Conservation (phyloP, 2,888 invertebrate species). For the Drosophila parthenogenetica region DNA sequence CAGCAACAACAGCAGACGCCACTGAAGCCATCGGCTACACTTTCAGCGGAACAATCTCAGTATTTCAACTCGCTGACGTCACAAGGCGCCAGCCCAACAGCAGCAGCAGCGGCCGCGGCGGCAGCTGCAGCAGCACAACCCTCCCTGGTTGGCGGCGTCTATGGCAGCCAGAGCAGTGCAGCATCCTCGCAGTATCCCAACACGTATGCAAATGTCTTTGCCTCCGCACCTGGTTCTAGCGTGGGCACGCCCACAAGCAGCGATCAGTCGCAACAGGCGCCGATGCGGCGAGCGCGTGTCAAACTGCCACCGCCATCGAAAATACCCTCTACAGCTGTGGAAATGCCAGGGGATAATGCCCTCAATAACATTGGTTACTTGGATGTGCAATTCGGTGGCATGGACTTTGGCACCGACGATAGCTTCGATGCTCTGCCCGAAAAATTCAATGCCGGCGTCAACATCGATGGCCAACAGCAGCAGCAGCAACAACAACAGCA, state of each 20-base stretch:
- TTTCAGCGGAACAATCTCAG: conserved; percentile 88
- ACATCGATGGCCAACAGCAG: conserved; percentile 82
- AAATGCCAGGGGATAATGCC: conserved; percentile 95
- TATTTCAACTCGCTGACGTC: conserved; percentile 86
- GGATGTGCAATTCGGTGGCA: conserved; percentile 97
- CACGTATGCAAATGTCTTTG: conserved; percentile 84
- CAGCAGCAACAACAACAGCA: conserved; percentile 72
- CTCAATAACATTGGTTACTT: conserved; percentile 90
- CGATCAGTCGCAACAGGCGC: conserved; percentile 80
- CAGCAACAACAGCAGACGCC: conserved; percentile 86
- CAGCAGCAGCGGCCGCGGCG: conserved; percentile 54
- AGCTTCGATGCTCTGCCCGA: conserved; percentile 84
- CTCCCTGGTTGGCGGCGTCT: conserved; percentile 56
- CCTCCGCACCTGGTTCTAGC: conserved; percentile 67
- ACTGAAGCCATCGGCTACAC: conserved; percentile 87
- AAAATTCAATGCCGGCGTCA: conserved; percentile 83
- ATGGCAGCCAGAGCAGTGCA: conserved; percentile 44
- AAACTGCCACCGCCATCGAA: conserved; percentile 94
- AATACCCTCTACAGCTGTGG: conserved; percentile 97
- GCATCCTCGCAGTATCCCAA: conserved; percentile 78
- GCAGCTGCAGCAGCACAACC: conserved; percentile 54
- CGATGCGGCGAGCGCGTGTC: conserved; percentile 88
- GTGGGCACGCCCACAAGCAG: conserved; percentile 59
- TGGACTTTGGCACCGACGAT: conserved; percentile 89
- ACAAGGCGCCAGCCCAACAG: conserved; percentile 75